These are phyloP conservation scores for Drosophila tsacasi DNA, from an alignment of 1,140 invertebrate genomes.

Conservation along the genomic window DNA sequence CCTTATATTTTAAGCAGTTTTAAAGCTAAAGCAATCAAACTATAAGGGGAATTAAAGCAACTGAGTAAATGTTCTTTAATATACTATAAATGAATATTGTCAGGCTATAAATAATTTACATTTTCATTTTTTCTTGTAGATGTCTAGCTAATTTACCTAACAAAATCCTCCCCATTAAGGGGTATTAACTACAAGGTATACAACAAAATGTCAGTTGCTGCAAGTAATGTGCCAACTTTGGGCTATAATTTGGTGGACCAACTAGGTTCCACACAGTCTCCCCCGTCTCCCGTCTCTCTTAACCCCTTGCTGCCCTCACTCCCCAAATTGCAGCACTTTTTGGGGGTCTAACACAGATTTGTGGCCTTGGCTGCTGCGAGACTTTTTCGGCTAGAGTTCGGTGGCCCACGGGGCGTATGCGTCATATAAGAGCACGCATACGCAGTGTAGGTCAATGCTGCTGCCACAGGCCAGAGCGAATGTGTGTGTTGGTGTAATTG, in stretches of 20 bases:
- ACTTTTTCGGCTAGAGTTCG: slow-evolving; percentile 12
- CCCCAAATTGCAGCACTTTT: slow-evolving; percentile 32
- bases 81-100: not conserved
- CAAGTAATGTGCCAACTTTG: slow-evolving; percentile 79
- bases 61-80: not conserved
- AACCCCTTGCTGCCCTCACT: too few relatives aligned
- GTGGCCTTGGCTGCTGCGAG: slow-evolving; percentile 62
- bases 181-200: slow-evolving; percentile 65
- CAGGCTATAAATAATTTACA: not conserved
- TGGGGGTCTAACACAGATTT: slow-evolving; percentile 71
- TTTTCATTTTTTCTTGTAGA: not conserved
- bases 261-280: not conserved
- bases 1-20: not conserved
- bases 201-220: slow-evolving; percentile 61
- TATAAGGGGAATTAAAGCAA: not conserved
- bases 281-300: not conserved
- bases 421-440: slow-evolving; percentile 73
- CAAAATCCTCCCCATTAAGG: slow-evolving; percentile 34
- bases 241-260: slow-evolving; percentile 71
- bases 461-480: slow-evolving; percentile 13
- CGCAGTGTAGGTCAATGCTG: slow-evolving; percentile 78
- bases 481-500: slow-evolving; percentile 71
- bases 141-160: not conserved
- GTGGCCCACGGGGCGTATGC: slow-evolving; percentile 69
- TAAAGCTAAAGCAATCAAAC: not conserved